phyloP scores from a whole-genome alignment of 2,797 vertebrate species.

The Neomorphus geoffroyi region DNA sequence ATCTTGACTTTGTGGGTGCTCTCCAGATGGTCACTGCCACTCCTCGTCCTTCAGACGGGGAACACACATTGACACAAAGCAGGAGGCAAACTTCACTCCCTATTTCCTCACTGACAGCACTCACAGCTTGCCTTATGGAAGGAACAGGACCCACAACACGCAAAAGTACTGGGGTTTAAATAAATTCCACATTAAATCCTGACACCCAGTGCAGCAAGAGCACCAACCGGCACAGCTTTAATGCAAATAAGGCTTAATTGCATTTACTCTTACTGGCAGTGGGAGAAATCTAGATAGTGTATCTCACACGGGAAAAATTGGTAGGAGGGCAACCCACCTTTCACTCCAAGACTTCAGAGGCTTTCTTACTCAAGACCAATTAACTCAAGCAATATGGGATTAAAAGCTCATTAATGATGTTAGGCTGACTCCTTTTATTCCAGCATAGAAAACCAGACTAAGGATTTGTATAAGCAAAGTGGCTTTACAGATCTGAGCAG shows the following conservation, averaged over 20 bases:
- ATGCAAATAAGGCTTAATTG: neutral
- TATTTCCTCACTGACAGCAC: neutral
- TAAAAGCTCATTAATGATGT: constrained; percentile 25
- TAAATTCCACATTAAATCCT: neutral
- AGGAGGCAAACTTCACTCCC: neutral
- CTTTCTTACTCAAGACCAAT: constrained; percentile 33
- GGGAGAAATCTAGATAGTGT: neutral
- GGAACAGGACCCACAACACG: fast-evolving
- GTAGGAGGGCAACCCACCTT: neutral
- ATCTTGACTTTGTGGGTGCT: neutral
- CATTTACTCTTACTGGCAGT: neutral
- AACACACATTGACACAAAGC: neutral
- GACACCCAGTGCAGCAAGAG: neutral
- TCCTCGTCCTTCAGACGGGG: neutral
- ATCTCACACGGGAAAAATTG: neutral
- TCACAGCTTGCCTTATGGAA: neutral
- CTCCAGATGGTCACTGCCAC: neutral
- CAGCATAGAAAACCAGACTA: neutral
- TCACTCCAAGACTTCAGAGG: neutral
- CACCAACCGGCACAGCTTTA: neutral
- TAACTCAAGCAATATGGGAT: constrained; percentile 35
- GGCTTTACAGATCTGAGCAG: neutral
- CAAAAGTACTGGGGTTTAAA: neutral
- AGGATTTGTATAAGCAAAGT: neutral
- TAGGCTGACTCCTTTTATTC: neutral